These are phyloP conservation scores for Embidobia sp. DNA, from an alignment of 2,888 invertebrate genomes.

Conservation along the genomic window DNA sequence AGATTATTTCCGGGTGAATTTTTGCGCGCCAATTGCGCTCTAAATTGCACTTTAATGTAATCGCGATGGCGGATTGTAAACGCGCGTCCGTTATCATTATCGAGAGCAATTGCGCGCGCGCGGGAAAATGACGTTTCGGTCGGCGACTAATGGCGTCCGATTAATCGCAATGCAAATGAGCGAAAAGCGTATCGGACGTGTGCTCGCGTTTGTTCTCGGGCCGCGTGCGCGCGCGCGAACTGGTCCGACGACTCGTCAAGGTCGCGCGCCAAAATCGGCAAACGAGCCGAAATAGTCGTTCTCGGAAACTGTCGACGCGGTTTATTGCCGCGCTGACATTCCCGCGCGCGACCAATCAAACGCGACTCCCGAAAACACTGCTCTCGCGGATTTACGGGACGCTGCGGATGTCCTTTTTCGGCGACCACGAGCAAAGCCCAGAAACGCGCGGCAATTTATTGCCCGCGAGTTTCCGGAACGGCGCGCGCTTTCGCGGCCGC, in stretches of 20 bases:
- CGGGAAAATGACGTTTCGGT: constrained; percentile 33
- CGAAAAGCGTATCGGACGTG: constrained; percentile 37
- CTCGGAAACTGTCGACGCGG: constrained; percentile 36
- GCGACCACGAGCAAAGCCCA: too few relatives aligned
- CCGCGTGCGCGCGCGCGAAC: constrained; percentile 19
- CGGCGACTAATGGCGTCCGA: constrained; percentile 21
- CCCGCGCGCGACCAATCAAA: background rate
- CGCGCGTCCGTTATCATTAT: constrained; percentile 31
- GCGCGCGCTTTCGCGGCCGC: too few relatives aligned
- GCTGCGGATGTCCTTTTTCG: too few relatives aligned
- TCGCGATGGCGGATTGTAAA: constrained; percentile 22
- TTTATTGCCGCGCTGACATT: constrained; percentile 41
- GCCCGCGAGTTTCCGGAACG: too few relatives aligned
- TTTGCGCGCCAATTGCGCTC: background rate
- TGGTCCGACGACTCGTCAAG: constrained; percentile 54
- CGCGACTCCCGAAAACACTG: too few relatives aligned
- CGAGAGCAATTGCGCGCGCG: constrained; percentile 13
- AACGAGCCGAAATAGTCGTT: constrained; percentile 55
- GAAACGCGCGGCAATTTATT: too few relatives aligned
- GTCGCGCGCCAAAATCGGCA: constrained; percentile 53
- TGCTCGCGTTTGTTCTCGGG: background rate
- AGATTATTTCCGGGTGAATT: background rate
- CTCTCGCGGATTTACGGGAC: too few relatives aligned
- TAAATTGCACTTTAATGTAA: constrained; percentile 11
- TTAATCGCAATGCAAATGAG: constrained; percentile 49